Percentiles rank a stretch among this genome's conserved stretches.
Evolutionary conservation across 37 sponge, comb jelly and placozoan genomes (phyloP).

Genomic region (Spongilla lacustris): DNA sequence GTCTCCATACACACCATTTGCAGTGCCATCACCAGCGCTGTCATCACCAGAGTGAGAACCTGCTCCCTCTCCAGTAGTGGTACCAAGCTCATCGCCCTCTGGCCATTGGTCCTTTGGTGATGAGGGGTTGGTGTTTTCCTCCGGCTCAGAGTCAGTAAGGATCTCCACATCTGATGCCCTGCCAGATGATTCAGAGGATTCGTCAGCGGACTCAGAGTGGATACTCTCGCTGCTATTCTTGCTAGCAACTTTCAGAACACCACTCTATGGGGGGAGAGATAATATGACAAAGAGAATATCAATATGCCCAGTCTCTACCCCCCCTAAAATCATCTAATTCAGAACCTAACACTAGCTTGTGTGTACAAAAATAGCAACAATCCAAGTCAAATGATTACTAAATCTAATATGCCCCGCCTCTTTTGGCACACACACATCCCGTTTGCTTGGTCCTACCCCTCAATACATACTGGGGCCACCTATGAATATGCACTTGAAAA

Average conservation of each 20-base stretch:
- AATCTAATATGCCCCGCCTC: no score
- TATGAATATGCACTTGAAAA: neutral
- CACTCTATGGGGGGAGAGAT: neutral
- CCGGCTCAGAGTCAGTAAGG: conserved; percentile 23
- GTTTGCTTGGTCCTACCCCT: no score
- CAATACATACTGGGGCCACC: no score
- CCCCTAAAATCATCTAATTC: no score
- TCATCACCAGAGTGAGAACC: neutral
- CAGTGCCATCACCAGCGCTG: neutral
- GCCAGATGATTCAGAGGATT: neutral
- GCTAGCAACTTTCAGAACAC: neutral
- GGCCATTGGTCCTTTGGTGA: no score
- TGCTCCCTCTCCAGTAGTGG: neutral
- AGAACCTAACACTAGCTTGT: no score
- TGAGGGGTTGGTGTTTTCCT: neutral
- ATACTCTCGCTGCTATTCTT: neutral
- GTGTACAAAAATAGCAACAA: no score
- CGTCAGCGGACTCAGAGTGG: conserved; percentile 23
- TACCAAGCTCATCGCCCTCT: neutral
- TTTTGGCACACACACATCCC: no score
- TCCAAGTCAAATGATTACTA: no score
- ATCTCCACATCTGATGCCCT: conserved; percentile 30
- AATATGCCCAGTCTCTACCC: no score
- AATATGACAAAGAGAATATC: neutral
- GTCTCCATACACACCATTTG: neutral